These are phyloP conservation scores for Pandemis corylana DNA, from an alignment of 2,888 invertebrate genomes.

Conservation along the genomic window DNA sequence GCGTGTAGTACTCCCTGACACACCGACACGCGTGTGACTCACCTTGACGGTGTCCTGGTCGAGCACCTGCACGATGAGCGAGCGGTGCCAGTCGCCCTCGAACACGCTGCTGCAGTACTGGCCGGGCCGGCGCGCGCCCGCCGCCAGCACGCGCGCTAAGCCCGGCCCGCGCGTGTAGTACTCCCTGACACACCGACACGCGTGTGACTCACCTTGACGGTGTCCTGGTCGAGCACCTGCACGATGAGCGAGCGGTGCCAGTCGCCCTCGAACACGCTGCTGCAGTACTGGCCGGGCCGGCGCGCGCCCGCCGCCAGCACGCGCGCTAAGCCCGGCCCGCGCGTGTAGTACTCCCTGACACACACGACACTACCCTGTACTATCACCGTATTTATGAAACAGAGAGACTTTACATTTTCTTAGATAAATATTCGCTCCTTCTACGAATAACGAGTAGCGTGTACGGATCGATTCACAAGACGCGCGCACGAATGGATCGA, in stretches of 20 bases:
- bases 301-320: conserved; percentile 65
- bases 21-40: too few species aligned
- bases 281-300: conserved; percentile 79
- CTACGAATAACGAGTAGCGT: too few species aligned
- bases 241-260: conserved; percentile 83
- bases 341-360: conserved; percentile 63
- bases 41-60: conserved; percentile 78
- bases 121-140: conserved; percentile 71
- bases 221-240: conserved; percentile 65
- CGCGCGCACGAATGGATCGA: too few species aligned
- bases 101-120: conserved; percentile 78
- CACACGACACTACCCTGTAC: neutral
- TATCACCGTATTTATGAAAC: too few species aligned
- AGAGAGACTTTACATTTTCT: too few species aligned
- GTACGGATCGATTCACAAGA: too few species aligned
- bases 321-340: conserved; percentile 59
- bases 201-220: conserved; percentile 80
- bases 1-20: too few species aligned
- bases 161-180: conserved; percentile 67
- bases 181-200: conserved; percentile 57
- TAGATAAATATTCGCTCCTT: too few species aligned
- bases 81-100: conserved; percentile 81
- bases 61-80: conserved; percentile 73
- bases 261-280: conserved; percentile 72
- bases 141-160: conserved; percentile 57